Conservation (phyloP, 1,140 invertebrate species). For the Pseudomyrmex gracilis region DNA sequence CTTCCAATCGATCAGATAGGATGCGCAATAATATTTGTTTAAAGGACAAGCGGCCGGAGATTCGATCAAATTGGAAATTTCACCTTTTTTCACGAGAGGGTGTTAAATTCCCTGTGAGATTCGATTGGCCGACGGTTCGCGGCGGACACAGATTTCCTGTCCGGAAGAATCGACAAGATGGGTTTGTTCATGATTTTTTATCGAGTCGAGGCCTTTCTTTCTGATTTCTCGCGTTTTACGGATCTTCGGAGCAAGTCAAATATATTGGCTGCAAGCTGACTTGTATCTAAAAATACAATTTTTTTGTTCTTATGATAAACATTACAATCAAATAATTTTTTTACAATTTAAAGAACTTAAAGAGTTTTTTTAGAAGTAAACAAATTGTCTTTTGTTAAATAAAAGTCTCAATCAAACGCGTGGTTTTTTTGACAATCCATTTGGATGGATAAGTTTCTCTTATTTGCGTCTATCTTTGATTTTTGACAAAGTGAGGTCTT, state of each 20-base stretch:
- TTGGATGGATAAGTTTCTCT: not conserved
- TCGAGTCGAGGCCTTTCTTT: constrained; percentile 27
- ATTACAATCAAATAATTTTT: not conserved
- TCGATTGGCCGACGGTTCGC: constrained; percentile 82
- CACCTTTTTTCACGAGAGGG: constrained; percentile 79
- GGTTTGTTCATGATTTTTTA: constrained; percentile 73
- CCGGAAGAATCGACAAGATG: constrained; percentile 76
- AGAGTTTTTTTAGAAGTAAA: not conserved
- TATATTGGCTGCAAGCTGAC: not conserved
- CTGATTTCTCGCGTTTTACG: constrained; percentile 21
- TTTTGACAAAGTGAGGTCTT: constrained; percentile 34
- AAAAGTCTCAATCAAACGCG: not conserved
- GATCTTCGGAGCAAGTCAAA: not conserved
- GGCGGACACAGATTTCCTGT: constrained; percentile 79
- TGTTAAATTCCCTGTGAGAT: constrained; percentile 86
- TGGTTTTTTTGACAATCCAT: too few relatives aligned
- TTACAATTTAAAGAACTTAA: not conserved
- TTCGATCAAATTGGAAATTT: constrained; percentile 84
- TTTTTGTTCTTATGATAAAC: not conserved
- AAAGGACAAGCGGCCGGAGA: constrained; percentile 80
- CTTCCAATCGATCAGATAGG: constrained; percentile 51
- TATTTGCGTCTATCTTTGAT: constrained; percentile 41
- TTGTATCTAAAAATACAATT: not conserved
- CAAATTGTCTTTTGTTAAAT: not conserved
- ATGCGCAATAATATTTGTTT: constrained; percentile 72